Conservation (phyloP, 2,797 vertebrate genomes). For the Etheostoma perlongum region DNA sequence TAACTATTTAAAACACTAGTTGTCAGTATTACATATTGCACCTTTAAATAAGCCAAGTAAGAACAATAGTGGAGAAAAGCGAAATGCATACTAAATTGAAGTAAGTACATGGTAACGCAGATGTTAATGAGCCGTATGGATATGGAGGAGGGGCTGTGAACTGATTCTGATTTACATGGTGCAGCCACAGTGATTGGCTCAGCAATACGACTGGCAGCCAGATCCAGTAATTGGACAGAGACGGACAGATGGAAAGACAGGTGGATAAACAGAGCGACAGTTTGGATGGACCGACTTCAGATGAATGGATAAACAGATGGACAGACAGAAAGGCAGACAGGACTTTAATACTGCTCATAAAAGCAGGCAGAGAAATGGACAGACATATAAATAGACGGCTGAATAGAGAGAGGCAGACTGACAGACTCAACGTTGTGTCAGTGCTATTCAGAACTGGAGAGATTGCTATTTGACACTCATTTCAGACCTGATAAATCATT, state of each 20-base stretch:
- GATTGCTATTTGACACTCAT: constrained; percentile 36
- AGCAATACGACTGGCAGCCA: constrained; percentile 52
- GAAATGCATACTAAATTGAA: neutral
- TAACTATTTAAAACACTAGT: too few species aligned
- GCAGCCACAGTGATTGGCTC: constrained; percentile 44
- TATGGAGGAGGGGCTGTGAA: neutral
- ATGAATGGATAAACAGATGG: constrained; percentile 67
- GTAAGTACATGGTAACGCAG: neutral
- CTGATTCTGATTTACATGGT: constrained; percentile 1
- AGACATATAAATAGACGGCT: constrained; percentile 40
- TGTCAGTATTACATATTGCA: too few species aligned
- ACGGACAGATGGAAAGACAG: constrained; percentile 68
- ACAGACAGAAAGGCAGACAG: constrained; percentile 58
- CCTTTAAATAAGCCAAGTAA: neutral
- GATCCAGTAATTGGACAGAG: constrained; percentile 51
- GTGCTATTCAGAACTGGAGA: constrained; percentile 1
- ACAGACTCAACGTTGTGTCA: neutral
- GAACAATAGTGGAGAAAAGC: neutral
- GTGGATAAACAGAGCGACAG: constrained; percentile 59
- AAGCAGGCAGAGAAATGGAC: constrained; percentile 34
- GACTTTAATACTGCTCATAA: constrained; percentile 55
- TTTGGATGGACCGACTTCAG: constrained; percentile 57
- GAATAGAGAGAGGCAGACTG: too few species aligned
- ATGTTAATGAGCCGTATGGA: constrained; percentile 6
- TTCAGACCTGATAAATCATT: constrained; percentile 38